Base-by-base conservation (phyloP, 2,113 vertebrate genomes). In the Archocentrus centrarchus region DNA sequence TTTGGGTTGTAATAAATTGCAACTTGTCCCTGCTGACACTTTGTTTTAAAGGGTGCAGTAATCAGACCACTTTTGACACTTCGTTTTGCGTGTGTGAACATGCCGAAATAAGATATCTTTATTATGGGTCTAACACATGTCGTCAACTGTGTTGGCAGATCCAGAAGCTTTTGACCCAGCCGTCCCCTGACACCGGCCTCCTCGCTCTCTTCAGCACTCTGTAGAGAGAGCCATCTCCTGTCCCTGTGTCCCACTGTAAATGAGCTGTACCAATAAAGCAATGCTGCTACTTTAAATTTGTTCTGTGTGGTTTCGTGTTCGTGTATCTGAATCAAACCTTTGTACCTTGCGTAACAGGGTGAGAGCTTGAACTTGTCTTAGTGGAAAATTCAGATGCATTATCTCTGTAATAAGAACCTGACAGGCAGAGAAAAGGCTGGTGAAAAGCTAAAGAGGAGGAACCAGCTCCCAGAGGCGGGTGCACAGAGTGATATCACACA, bases 161-260 rank as follows among this genome's bases (percentile, higher is more conserved):
- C 87, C 97, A 96, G 93, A 96, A 96, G 92, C 87, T 98, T 41
- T 35, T 98, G 88, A 92, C 91, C 75, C 96, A 98, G 10, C 96
- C 97, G 0, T 96, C 93, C n/a, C 97, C 97, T 2, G 97, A 97
- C 92, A 97, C 96, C 0, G 96, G 95, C 75, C 95, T 97, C 50
- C 93, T 97, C 7, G 82, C 95, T 84, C 88, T 97, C 89, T 96
- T 97, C 92, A 95, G 96, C 18, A 91, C 93, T 24, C 87, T 95
- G 47, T 96, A 95, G 87, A 58, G 14, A 84, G n/a, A 81, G 62
- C 68, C 66, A 24, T 22, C 82, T 59, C 7, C 59, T 70, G 47
- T 68, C 18, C 11, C 53, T 73, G 30, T 85, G 78, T 79, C 30
- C 15, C 57, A 61, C 59, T 80, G 77, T 59, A 64, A 64, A 83